A percentile compares a stretch with the other conserved stretches of the same genome.
phyloP scores from a whole-genome alignment of 1,140 invertebrate genomes.

The Ips typographus region DNA sequence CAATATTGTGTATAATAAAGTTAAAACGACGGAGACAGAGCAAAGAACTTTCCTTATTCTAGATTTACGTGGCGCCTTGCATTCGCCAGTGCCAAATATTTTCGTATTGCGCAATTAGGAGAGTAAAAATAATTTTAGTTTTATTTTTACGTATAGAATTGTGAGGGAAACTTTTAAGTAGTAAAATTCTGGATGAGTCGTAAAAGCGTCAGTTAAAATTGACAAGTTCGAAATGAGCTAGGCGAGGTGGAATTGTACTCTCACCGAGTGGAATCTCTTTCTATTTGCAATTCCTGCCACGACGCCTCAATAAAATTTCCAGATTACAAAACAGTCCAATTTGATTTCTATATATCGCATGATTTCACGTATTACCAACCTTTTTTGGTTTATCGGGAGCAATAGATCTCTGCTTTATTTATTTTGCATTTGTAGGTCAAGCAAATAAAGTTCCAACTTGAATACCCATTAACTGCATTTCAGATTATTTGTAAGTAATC shows the following conservation, averaged over 20 bases:
- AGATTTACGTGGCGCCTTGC: conserved; percentile 33
- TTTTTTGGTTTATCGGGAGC: conserved; percentile 11
- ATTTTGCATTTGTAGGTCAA: conserved; percentile 6
- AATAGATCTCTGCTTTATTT: conserved; percentile 17
- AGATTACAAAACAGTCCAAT: conserved; percentile 21
- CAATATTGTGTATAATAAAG: not conserved
- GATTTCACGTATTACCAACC: conserved; percentile 12
- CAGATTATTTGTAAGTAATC: too few relatives aligned
- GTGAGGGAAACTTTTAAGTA: too few relatives aligned
- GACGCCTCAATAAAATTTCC: conserved; percentile 12
- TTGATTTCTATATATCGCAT: conserved; percentile 18
- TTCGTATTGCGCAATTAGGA: conserved; percentile 14
- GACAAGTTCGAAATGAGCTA: conserved; percentile 3
- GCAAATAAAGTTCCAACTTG: not conserved
- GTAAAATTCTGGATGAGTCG: not conserved
- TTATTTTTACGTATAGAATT: too few relatives aligned
- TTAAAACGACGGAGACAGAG: conserved; percentile 26
- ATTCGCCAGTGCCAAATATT: conserved; percentile 31
- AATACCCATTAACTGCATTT: not conserved
- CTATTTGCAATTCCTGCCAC: conserved; percentile 20
- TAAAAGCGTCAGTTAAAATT: conserved; percentile 1
- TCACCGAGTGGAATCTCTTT: conserved; percentile 12
- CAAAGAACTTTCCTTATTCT: conserved; percentile 28
- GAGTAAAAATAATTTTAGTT: too few relatives aligned
- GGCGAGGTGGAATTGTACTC: conserved; percentile 13